Percentiles rank a stretch among this genome's conserved stretches.
phyloP scores from a whole-genome alignment of 2,888 invertebrate species.

The Pollenia labialis region DNA sequence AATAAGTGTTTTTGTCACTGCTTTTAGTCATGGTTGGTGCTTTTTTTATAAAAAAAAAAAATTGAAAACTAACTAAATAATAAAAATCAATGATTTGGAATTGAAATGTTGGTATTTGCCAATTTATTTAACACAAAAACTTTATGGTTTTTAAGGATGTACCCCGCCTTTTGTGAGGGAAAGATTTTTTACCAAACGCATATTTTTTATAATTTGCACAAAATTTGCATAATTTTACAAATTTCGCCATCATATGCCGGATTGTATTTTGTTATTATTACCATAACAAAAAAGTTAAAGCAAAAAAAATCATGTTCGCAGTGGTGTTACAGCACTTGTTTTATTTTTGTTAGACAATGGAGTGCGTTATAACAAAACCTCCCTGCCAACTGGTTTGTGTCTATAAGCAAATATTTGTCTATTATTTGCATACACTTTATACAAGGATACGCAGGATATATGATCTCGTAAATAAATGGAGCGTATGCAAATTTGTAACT shows the following conservation, averaged over 20 bases:
- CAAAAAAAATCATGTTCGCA: constrained; percentile 56
- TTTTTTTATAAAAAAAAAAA: constrained; percentile 10
- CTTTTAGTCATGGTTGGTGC: constrained; percentile 32
- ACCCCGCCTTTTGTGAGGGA: constrained; percentile 30
- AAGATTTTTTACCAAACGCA: constrained; percentile 54
- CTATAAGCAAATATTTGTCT: constrained; percentile 63
- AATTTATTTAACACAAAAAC: constrained; percentile 56
- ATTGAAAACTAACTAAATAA: constrained; percentile 70
- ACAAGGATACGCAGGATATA: constrained; percentile 63
- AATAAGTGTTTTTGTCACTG: constrained; percentile 43
- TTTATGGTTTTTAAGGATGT: constrained; percentile 64
- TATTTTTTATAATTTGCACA: constrained; percentile 62
- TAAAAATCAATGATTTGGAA: constrained; percentile 70
- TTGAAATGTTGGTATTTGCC: constrained; percentile 65
- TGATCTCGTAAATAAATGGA: constrained; percentile 79
- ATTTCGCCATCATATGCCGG: constrained; percentile 72
- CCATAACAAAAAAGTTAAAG: constrained; percentile 67
- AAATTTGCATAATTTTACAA: constrained; percentile 72
- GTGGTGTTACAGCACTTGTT: constrained; percentile 61
- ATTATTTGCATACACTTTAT: constrained; percentile 69
- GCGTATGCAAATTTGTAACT: constrained; percentile 83
- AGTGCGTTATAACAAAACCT: constrained; percentile 41
- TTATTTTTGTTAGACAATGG: constrained; percentile 20
- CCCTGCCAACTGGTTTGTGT: constrained; percentile 58
- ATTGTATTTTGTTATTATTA: constrained; percentile 69